Percentiles rank a stretch among this genome's conserved stretches.
These are phyloP conservation scores for Chalcosyrphus nemorum DNA, from an alignment of 2,888 invertebrate species.

Conservation along the genomic window DNA sequence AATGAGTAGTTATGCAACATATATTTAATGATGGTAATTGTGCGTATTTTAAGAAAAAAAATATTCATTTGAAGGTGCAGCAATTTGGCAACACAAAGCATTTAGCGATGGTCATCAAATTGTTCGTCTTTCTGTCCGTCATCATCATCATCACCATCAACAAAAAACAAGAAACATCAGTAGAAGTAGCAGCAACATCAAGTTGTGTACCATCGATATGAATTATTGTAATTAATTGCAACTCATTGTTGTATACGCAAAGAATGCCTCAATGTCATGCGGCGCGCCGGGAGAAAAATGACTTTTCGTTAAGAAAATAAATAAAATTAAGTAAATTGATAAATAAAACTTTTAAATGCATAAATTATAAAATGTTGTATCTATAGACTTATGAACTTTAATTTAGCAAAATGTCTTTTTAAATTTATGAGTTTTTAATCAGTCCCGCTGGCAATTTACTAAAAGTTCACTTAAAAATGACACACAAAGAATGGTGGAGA, in stretches of 20 bases:
- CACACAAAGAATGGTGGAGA: too few species aligned
- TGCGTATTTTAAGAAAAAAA: constrained; percentile 2
- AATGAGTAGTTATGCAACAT: background rate
- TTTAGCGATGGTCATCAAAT: constrained; percentile 12
- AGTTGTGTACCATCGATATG: background rate
- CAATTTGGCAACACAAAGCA: background rate
- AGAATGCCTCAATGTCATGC: constrained; percentile 23
- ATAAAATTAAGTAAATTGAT: constrained; percentile 21
- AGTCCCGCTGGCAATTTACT: too few species aligned
- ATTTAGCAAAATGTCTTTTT: too few species aligned
- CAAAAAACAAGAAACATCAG: background rate
- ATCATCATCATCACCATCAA: constrained; percentile 15
- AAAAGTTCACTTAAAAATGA: too few species aligned
- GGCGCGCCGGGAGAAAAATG: constrained; percentile 6
- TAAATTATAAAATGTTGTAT: background rate
- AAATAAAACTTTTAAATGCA: constrained; percentile 11
- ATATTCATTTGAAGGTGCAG: constrained; percentile 8
- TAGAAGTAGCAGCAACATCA: background rate
- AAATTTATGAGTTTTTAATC: too few species aligned
- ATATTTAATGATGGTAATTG: constrained; percentile 24
- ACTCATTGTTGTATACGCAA: background rate
- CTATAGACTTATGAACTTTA: background rate
- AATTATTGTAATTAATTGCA: constrained; percentile 26
- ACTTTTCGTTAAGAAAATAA: constrained; percentile 7
- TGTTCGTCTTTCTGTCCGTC: background rate